Evolutionary conservation across 2,797 vertebrate genomes (phyloP).

Genomic region (Bucorvus abyssinicus): DNA sequence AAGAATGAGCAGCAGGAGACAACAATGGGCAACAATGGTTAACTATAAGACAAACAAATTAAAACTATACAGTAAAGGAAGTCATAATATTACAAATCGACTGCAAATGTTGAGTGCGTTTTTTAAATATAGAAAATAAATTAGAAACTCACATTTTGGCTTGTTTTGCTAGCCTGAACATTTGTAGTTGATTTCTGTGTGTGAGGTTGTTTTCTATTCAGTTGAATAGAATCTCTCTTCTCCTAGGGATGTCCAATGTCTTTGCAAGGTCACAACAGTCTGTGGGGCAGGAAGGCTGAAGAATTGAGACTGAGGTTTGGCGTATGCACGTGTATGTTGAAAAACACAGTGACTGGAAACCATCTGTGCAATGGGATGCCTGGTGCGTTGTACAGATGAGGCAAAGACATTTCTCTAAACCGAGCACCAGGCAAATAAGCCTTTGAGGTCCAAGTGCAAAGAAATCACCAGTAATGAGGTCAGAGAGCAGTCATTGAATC

Average conservation of each 20-base stretch:
- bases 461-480: not conserved
- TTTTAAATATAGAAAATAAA: conserved; percentile 48
- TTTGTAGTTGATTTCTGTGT: conserved; percentile 31
- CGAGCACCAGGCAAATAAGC: not conserved
- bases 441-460: not conserved
- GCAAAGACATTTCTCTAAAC: not conserved
- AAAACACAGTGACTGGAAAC: not conserved
- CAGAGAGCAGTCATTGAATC: not conserved
- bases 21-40: conserved; percentile 6
- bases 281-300: not conserved
- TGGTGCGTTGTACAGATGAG: not conserved
- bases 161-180: conserved; percentile 41
- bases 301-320: not conserved
- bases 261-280: not conserved
- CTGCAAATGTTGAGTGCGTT: conserved; percentile 39
- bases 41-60: conserved; percentile 63
- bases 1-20: conserved; percentile 22
- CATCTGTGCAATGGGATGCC: not conserved
- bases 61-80: conserved; percentile 27
- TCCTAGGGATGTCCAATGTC: not conserved
- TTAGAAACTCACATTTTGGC: conserved; percentile 18
- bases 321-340: not conserved
- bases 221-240: not conserved
- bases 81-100: conserved; percentile 42
- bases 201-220: not conserved